Base-by-base conservation (phyloP, 2,113 vertebrate species). In the Apaloderma vittatum region DNA sequence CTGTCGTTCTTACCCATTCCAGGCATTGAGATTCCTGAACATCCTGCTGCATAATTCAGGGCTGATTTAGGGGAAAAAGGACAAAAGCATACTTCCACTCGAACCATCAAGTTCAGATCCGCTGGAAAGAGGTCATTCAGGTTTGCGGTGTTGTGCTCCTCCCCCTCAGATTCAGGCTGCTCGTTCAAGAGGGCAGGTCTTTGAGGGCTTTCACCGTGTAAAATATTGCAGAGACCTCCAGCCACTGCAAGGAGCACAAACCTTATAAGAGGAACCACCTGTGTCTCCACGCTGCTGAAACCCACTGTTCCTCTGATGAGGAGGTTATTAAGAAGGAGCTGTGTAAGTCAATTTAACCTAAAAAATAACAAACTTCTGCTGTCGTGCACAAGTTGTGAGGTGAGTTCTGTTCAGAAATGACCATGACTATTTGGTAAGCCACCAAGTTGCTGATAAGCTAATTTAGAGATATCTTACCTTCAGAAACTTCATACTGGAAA, bases 341-440 rank as follows among this genome's bases (percentile, higher is more conserved):
- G 6, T 8, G 4, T 12, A 24, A 48, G 49, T 21, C 24, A 29
- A 34, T 67, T 77, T 63, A 19, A 57, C 22, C 21, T 27, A 11
- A 81, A 81, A 65, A 10, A 2, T 24, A 55, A 15, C n/a, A 30
- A 29, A 24, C 3, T 4, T 16, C 54, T 62, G n/a, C 36, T 0
- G 0, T 7, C 1, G 1, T 43, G 24, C 21, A 52, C 21, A 48
- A 43, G 24, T 15, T 62, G 43, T 2, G 2, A 65, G 55, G 9
- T 19, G n/a, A 34, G 12, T 11, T 61, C 48, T 32, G 3, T 14
- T 16, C 0, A 45, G 71, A 76, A 30, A 18, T 62, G 22, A 34
- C 32, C 11, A 18, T 4, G 30, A 8, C 78, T 34, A 11, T 5
- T 55, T 34, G 29, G 23, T 36, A 57, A 55, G 51, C 4, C 52